Evolutionary conservation across 2,797 vertebrate genomes (phyloP), one percentile per base, ranked within the genome.

Genomic region (Strix occidentalis): DNA sequence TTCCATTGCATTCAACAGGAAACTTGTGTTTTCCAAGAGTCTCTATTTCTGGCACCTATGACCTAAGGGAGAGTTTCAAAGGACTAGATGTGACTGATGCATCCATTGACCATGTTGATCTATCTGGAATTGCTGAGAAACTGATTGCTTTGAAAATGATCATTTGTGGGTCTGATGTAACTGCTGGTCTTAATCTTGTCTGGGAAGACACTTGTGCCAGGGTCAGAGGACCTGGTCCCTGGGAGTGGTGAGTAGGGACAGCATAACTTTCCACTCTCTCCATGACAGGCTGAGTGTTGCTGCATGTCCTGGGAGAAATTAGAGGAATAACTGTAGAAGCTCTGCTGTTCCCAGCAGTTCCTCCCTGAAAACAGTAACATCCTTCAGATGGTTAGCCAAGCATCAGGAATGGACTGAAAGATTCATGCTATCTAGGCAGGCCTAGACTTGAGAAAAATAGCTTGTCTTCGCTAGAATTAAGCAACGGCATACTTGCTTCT

Each of bases 31-130:
- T 98, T 63, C 97, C 95, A 19, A 79, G 64, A 90, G 68, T 91
- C 72, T 92, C 94, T 31, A 24, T 97, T 80, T 96, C 95, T n/a
- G 85, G 45, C 20, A 70, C 35, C 2, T 83, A 88, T 19, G 61
- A 88, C 74, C 78, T 97, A 45, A 96, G 94, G 60, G 63, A 96
- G 20, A 75, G 95, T 79, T 94, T 96, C 57, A 71, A 84, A 64
- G 58, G 46, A 35, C 45, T 97, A 12, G 89, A 93, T 2, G 43
- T 97, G 39, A 39, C 35, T 24, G 26, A 85, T 16, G 39, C 90
- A 37, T 96, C 97, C 58, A 54, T 35, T 70, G 29, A 50, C 13
- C 28, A 71, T 57, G 61, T 70, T 45, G 83, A 95, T 74, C 77
- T 97, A 16, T 90, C 89, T 20, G 90, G 85, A 74, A 92, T 89